Base-by-base conservation (phyloP, 2,797 vertebrate species). In the Phataginus tetradactyla region DNA sequence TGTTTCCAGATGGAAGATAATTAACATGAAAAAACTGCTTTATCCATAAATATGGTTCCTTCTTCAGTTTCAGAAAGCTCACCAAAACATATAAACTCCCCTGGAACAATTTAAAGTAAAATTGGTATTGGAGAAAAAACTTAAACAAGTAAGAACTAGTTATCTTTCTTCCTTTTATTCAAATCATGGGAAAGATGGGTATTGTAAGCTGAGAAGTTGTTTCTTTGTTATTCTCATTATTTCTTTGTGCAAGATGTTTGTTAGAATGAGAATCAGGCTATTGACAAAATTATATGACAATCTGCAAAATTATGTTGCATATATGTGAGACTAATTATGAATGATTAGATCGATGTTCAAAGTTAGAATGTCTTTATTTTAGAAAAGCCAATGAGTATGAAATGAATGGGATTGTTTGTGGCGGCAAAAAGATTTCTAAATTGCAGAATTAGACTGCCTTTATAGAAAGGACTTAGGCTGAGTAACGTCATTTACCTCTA, bases 1-100 rank as follows among this genome's bases (percentile, higher is more conserved):
- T 96, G 84, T 95, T 97, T 96, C 97, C 97, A 97, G 96, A 97
- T 97, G 97, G 96, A 97, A 96, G 90, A 88, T 96, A 97, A 97
- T 97, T 94, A 97, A 92, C 95, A 97, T 37, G 71, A 79, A 94
- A 97, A 94, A 93, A 77, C 27, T 89, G 61, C 34, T 95, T 97
- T 97, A 95, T 95, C 66, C 80, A 90, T 97, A 94, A 97, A 96
- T 94, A 94, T 81, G 77, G 25, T 79, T 95, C 32, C 32, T 92
- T 94, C 79, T 87, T 71, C 86, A 92, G 78, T 92, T 97, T 93
- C 61, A 88, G 83, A 94, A 90, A 92, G 27, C 83, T 93, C 72
- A 90, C 72, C 45, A 74, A 96, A 90, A 93, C 96, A 88, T 85
- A 88, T 63, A 85, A 49, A 79, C 93, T 83, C 6, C 29, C 77